A percentile compares a stretch with the other conserved stretches of the same genome.
Evolutionary conservation across 2,113 vertebrate genomes (phyloP).

Genomic region (Heptranchias perlo): DNA sequence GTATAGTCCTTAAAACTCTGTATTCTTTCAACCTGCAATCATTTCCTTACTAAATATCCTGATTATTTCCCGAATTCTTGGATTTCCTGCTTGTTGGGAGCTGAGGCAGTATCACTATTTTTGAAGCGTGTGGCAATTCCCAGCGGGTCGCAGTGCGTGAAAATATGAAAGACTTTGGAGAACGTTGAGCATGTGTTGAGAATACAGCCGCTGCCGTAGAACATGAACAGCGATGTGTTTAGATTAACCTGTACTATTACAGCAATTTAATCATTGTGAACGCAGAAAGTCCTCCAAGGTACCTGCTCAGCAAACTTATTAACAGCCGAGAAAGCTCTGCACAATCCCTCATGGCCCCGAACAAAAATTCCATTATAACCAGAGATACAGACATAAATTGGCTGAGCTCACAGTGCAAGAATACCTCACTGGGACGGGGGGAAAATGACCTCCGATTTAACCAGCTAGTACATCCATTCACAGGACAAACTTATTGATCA

Average conservation of each 20-base stretch:
- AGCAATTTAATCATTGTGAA: neutral
- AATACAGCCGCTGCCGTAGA: neutral
- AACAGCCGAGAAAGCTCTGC: neutral
- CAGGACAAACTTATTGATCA: neutral
- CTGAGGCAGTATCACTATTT: neutral
- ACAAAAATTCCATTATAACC: neutral
- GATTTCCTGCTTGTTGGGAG: neutral
- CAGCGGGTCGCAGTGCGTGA: neutral
- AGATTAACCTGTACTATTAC: neutral
- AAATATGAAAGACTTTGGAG: neutral
- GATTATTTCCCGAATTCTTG: neutral
- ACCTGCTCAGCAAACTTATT: neutral
- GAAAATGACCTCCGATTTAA: neutral
- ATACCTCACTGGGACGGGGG: neutral
- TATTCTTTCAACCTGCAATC: too few species aligned
- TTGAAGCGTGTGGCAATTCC: neutral
- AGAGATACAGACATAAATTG: neutral
- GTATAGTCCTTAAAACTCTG: too few species aligned
- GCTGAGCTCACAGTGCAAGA: neutral
- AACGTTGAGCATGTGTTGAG: neutral
- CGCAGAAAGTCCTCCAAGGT: neutral
- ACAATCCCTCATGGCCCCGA: neutral
- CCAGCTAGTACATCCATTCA: neutral
- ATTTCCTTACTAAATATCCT: too few species aligned
- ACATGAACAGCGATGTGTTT: neutral